Evolutionary conservation across 37 sponge, comb jelly and placozoan genomes (phyloP), one percentile per base, ranked within the genome.

Genomic region (Crambe crambe): DNA sequence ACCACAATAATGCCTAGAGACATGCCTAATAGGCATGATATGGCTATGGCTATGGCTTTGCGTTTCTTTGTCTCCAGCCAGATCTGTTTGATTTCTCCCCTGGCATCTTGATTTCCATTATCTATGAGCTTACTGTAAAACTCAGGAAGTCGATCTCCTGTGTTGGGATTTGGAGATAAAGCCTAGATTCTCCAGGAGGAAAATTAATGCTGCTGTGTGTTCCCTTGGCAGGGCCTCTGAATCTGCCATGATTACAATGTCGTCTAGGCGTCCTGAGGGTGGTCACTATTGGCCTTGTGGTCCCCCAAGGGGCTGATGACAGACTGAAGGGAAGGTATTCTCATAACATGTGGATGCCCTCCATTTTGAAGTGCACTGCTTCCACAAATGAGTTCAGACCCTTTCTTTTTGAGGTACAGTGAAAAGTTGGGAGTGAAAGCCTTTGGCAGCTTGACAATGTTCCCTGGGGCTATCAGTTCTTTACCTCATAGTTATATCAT

Each of bases 291-390:
- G 84, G 76, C 34, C 38, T 65, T 23, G 25, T 75, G 23, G 37
- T 60, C 76, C 75, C 68, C 74, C 69, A 83, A 3, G 76, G 84
- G 23, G 84, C 84, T n/a, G 56, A 72, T 20, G 74, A 72, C 70
- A 83, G 60, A 6, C 84, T 70, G 60, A 83, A 83, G 26, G 84
- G 84, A 1, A 83, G 84, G 76, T 35, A 75, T n/a, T 72, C 84
- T 57, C 75, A 75, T 34, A 67, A 32, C 60, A 61, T 75, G 39
- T 67, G 70, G 8, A 84, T 77, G 23, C 75, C 74, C 51, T 84
- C 85, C 85, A 84, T 84, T 32, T 78, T 85, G 86, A 85, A 85
- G 56, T 85, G 86, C 22, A 29, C n/a, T 64, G 64, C 22, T 47
- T 36, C 12, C 1, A 74, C 70, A 37, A 72, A 75, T 32, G 36